phyloP scores from a whole-genome alignment of 64 coral and sea anemone genomes.

The Montipora efflorescens region DNA sequence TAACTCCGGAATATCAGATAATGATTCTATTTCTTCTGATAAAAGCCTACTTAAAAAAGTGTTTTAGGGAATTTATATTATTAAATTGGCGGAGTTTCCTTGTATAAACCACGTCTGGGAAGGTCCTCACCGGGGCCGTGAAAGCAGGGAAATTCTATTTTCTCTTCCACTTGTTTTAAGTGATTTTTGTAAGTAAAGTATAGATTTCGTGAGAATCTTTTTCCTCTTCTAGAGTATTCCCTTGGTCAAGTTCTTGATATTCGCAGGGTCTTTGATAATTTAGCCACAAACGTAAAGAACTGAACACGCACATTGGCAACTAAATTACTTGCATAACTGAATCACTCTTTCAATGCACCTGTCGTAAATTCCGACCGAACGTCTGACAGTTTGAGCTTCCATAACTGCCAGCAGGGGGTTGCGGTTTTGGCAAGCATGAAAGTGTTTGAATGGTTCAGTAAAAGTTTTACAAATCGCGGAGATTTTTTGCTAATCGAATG shows the following conservation, averaged over 20 bases:
- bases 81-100: not conserved
- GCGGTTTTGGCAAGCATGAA: not conserved
- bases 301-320: too few species aligned
- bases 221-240: not conserved
- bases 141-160: not conserved
- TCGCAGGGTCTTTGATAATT: not conserved
- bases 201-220: not conserved
- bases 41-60: not conserved
- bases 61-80: not conserved
- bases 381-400: not conserved
- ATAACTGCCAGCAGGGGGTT: not conserved
- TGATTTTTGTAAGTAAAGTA: not conserved
- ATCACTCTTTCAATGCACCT: not conserved
- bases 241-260: not conserved
- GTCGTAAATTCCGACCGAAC: too few species aligned
- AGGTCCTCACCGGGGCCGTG: not conserved
- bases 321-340: not conserved
- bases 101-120: too few species aligned
- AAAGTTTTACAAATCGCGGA: too few species aligned
- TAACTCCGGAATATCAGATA: not conserved
- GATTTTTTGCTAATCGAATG: not conserved
- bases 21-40: not conserved
- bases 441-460: not conserved
- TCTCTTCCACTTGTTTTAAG: not conserved
- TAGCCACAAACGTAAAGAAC: not conserved